Evolutionary conservation across 2,888 invertebrate genomes (phyloP).

Genomic region (Lithodes maja): DNA sequence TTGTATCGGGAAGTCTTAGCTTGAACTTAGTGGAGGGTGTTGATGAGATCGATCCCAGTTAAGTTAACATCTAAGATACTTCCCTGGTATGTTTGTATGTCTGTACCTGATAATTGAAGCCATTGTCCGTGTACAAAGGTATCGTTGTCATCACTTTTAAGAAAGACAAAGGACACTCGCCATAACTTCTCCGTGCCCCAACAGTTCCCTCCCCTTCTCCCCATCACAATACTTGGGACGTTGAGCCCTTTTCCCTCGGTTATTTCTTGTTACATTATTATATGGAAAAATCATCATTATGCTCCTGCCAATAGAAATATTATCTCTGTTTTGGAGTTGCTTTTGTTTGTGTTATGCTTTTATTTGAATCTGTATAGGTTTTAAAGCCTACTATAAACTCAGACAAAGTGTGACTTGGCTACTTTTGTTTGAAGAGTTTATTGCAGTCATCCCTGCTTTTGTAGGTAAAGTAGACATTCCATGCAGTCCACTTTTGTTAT

Average conservation of each 20-base stretch:
- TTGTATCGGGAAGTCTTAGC: constrained; percentile 47
- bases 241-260: constrained; percentile 15
- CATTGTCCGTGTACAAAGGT: constrained; percentile 65
- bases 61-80: constrained; percentile 62
- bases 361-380: constrained; percentile 45
- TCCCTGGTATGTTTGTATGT: constrained; percentile 61
- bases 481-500: constrained; percentile 60
- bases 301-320: constrained; percentile 2
- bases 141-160: constrained; percentile 58
- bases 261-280: constrained; percentile 19
- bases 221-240: constrained; percentile 1
- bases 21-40: constrained; percentile 30
- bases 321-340: constrained; percentile 39
- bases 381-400: constrained; percentile 38
- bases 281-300: constrained; percentile 16
- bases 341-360: constrained; percentile 56
- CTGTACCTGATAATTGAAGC: constrained; percentile 65
- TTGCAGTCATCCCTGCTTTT: constrained; percentile 62
- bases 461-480: constrained; percentile 65
- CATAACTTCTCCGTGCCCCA: constrained; percentile 47
- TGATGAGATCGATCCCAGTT: constrained; percentile 52
- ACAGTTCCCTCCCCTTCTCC: constrained; percentile 22
- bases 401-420: constrained; percentile 56
- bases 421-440: constrained; percentile 50
- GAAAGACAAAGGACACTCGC: constrained; percentile 66